Percentiles rank a stretch among this genome's conserved stretches.
Conservation (phyloP, 2,113 vertebrate genomes). For the Odobenus rosmarus region DNA sequence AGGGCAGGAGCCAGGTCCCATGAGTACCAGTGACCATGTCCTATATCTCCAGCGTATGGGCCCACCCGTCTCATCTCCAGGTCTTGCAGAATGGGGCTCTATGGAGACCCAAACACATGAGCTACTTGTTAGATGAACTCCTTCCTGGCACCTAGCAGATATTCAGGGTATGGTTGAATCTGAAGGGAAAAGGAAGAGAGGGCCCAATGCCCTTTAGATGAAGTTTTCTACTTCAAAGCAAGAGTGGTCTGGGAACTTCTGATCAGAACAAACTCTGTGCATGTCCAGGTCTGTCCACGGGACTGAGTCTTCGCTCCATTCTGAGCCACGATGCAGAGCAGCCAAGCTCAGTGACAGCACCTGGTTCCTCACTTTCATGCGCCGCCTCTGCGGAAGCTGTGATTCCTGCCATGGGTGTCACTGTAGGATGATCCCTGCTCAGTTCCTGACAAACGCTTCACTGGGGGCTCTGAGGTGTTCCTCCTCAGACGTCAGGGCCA, state of each 20-base stretch:
- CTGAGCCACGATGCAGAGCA: background rate
- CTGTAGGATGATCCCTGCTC: background rate
- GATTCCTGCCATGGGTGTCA: background rate
- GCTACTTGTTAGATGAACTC: background rate
- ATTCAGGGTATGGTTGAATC: background rate
- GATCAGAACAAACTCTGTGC: background rate
- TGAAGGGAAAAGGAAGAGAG: background rate
- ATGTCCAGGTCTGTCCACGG: background rate
- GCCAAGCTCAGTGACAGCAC: background rate
- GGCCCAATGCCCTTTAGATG: background rate
- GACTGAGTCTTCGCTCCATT: background rate
- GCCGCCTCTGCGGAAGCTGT: background rate
- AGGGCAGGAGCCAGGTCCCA: background rate
- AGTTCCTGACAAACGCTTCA: background rate
- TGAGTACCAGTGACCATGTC: background rate
- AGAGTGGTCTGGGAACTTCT: background rate
- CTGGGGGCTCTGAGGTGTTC: background rate
- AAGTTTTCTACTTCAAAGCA: slow-evolving; percentile 5
- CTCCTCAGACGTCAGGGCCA: slow-evolving; percentile 52
- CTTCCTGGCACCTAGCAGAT: background rate
- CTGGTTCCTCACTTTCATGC: background rate
- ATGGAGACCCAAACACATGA: background rate
- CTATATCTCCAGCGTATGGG: background rate
- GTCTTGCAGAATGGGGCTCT: background rate
- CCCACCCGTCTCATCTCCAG: background rate